Percentiles rank a stretch among this genome's conserved stretches.
Evolutionary conservation across 1,140 invertebrate species (phyloP).

Genomic region (Goniozus legneri): DNA sequence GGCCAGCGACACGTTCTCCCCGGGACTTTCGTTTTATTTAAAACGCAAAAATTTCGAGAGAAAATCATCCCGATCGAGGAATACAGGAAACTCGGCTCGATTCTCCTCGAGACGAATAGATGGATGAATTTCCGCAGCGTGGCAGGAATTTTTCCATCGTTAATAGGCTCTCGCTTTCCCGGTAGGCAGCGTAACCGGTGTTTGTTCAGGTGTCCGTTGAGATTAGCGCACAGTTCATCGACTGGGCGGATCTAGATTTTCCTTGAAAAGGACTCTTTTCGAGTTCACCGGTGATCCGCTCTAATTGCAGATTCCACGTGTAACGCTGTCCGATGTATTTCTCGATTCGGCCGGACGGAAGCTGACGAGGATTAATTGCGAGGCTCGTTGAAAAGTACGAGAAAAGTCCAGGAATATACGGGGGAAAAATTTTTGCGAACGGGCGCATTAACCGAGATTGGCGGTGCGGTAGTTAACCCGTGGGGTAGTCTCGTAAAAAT

Average conservation of each 20-base stretch:
- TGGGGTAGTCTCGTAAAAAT: too few species aligned
- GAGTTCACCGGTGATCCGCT: conserved; percentile 11
- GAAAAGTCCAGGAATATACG: too few species aligned
- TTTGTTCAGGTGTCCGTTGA: conserved; percentile 22
- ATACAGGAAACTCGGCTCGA: neutral
- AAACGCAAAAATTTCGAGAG: neutral
- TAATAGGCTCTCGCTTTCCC: too few species aligned
- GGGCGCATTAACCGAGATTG: too few species aligned
- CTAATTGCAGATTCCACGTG: conserved; percentile 8
- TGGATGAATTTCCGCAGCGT: neutral
- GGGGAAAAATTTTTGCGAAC: too few species aligned
- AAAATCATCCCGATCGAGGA: conserved; percentile 2
- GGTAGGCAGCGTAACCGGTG: too few species aligned
- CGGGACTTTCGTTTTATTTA: conserved; percentile 21
- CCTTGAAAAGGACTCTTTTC: conserved; percentile 3
- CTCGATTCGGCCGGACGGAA: too few species aligned
- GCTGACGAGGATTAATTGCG: too few species aligned
- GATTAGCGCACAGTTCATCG: conserved; percentile 21
- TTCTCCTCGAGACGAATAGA: neutral
- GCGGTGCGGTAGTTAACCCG: too few species aligned
- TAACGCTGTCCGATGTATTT: too few species aligned
- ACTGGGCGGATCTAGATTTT: conserved; percentile 17
- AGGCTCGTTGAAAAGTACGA: too few species aligned
- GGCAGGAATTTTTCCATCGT: conserved; percentile 12
- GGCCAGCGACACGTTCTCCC: conserved; percentile 3